Evolutionary conservation across 2,113 vertebrate genomes (phyloP).

Genomic region (Oryzias woworae): DNA sequence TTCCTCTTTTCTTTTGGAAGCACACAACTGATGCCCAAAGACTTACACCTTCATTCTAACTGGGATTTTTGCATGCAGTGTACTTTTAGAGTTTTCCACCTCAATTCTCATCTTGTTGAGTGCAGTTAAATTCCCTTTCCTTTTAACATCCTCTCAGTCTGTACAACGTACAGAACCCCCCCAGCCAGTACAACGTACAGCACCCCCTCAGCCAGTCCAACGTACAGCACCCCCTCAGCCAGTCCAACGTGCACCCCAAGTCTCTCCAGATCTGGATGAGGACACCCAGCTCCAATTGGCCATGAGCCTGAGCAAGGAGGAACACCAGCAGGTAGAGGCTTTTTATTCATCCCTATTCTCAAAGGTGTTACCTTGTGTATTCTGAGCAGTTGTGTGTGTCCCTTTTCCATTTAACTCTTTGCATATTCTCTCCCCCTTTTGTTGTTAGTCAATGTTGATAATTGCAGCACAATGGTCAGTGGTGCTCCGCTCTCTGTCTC

Average conservation of each 20-base stretch:
- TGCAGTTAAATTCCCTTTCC: constrained; percentile 6
- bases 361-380: neutral
- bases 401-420: neutral
- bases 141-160: constrained; percentile 40
- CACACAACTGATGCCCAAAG: constrained; percentile 11
- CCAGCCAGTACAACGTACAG: constrained; percentile 5
- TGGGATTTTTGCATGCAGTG: constrained; percentile 44
- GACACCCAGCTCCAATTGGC: constrained; percentile 77
- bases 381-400: neutral
- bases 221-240: constrained; percentile 1
- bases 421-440: constrained; percentile 17
- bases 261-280: constrained; percentile 69
- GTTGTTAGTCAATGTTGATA: constrained; percentile 18
- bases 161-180: constrained; percentile 20
- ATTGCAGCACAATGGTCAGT: constrained; percentile 36
- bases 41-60: constrained; percentile 18
- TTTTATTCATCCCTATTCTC: neutral
- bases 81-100: constrained; percentile 4
- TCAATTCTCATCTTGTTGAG: constrained; percentile 4
- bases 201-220: neutral
- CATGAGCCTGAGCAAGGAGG: constrained; percentile 78
- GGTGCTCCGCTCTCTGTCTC: constrained; percentile 14
- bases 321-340: constrained; percentile 72
- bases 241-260: constrained; percentile 13
- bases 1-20: constrained; percentile 28